These are phyloP conservation scores for Neopelma chrysocephalum DNA, from an alignment of 2,797 vertebrate species.

Conservation along the genomic window DNA sequence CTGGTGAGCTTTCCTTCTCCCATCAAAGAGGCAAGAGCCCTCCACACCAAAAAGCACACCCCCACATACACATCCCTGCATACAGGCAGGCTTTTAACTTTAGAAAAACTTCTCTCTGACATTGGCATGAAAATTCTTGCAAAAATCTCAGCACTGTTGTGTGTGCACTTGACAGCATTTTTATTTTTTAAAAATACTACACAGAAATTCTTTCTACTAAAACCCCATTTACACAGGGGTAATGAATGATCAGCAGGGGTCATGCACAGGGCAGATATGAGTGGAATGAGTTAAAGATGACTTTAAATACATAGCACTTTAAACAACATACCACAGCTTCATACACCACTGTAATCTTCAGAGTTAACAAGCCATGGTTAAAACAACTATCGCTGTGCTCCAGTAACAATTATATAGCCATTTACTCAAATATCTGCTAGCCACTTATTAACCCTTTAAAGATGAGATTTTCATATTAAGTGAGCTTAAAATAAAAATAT, in stretches of 20 bases:
- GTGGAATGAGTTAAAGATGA: conserved; percentile 1
- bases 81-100: background rate
- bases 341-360: background rate
- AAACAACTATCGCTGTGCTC: background rate
- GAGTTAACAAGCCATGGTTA: background rate
- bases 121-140: background rate
- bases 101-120: background rate
- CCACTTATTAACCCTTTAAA: background rate
- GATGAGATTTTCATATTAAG: background rate
- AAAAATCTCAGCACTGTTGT: background rate
- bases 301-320: background rate
- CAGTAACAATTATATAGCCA: background rate
- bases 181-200: background rate
- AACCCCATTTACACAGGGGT: background rate
- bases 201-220: background rate
- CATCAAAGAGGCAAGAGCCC: background rate
- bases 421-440: background rate
- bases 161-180: background rate
- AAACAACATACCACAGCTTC: background rate
- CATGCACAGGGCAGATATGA: background rate
- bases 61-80: background rate
- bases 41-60: background rate
- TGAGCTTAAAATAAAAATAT: background rate
- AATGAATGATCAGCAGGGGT: background rate
- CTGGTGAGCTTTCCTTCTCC: background rate